A percentile compares a stretch with the other conserved stretches of the same genome.
Conservation (phyloP, 2,888 invertebrate genomes). For the Icerya purchasi region DNA sequence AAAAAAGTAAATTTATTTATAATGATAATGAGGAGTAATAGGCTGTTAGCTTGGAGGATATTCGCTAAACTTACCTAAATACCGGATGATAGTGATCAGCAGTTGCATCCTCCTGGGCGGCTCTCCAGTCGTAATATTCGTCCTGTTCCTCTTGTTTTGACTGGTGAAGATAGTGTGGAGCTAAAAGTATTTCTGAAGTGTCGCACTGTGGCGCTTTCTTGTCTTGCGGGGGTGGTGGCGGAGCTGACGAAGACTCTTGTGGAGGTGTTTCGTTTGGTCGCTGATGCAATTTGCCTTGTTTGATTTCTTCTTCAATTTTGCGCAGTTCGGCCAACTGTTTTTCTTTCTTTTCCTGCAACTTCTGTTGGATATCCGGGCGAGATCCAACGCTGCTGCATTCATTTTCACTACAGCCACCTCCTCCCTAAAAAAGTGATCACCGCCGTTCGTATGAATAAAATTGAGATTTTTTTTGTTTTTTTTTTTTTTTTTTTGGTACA, state of each 20-base stretch:
- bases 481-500: no score
- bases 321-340: conserved; percentile 64
- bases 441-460: no score
- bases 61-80: conserved; percentile 19
- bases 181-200: conserved; percentile 55
- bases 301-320: conserved; percentile 68
- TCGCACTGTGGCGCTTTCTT: conserved; percentile 31
- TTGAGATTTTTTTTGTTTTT: no score
- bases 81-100: conserved; percentile 16
- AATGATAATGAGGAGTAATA: background rate
- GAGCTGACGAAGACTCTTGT: conserved; percentile 19
- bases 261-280: conserved; percentile 14
- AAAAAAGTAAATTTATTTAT: no score
- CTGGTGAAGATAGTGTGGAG: conserved; percentile 45
- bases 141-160: conserved; percentile 29
- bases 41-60: background rate
- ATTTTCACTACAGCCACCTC: conserved; percentile 38
- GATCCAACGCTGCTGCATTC: conserved; percentile 48
- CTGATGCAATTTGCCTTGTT: conserved; percentile 41
- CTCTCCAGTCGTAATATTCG: conserved; percentile 29
- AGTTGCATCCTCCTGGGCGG: conserved; percentile 22
- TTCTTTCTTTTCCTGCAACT: conserved; percentile 67
- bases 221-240: conserved; percentile 20
- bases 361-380: conserved; percentile 64
- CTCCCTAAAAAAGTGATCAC: no score